phyloP scores from a whole-genome alignment of 2,888 invertebrate species.

The Caenorhabditis sinica region DNA sequence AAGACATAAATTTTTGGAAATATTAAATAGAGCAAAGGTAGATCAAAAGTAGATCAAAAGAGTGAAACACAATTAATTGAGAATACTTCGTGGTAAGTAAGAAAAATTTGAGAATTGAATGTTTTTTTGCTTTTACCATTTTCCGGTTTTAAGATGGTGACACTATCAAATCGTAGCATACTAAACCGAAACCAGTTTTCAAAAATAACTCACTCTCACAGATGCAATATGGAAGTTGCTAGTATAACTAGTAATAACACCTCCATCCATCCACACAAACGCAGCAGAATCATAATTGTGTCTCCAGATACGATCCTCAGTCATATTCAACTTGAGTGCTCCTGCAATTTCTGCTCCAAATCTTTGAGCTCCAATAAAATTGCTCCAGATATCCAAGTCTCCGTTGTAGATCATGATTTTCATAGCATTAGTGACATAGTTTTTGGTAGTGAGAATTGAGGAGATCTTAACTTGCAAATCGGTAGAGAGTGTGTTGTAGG shows the following conservation, averaged over 20 bases:
- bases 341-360: slow-evolving; percentile 68
- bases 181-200: too few relatives aligned
- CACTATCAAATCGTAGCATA: too few relatives aligned
- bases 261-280: slow-evolving; percentile 68
- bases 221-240: slow-evolving; percentile 62
- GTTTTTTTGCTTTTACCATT: too few relatives aligned
- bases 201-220: slow-evolving; percentile 61
- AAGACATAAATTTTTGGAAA: neutral
- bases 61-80: too few relatives aligned
- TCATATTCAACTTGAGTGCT: slow-evolving; percentile 43
- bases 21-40: neutral
- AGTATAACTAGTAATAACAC: slow-evolving; percentile 58
- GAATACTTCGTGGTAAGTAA: too few relatives aligned
- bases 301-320: slow-evolving; percentile 66
- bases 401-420: slow-evolving; percentile 77
- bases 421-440: slow-evolving; percentile 41
- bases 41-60: too few relatives aligned
- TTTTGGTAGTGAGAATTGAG: slow-evolving; percentile 55
- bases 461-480: slow-evolving; percentile 53
- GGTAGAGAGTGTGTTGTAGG: slow-evolving; percentile 37
- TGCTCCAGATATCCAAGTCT: slow-evolving; percentile 71
- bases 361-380: slow-evolving; percentile 73
- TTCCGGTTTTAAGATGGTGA: too few relatives aligned
- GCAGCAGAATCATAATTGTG: slow-evolving; percentile 67
- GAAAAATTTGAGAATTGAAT: too few relatives aligned